Evolutionary conservation across 1,140 invertebrate genomes (phyloP).

Genomic region (Temnothorax curvispinosus): DNA sequence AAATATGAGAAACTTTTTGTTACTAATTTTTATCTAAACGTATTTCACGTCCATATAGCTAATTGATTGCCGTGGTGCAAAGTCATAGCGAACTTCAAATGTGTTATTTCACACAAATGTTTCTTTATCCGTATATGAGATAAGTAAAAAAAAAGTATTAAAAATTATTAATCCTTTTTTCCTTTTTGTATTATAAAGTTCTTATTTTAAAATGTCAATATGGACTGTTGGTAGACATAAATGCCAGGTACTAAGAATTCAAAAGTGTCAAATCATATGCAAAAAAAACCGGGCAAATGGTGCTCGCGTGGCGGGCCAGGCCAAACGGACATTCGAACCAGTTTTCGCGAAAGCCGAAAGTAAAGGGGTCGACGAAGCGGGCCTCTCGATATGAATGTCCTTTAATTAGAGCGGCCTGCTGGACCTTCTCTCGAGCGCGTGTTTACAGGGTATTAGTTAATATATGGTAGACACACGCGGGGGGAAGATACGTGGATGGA

Average conservation of each 20-base stretch:
- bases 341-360: slow-evolving; percentile 62
- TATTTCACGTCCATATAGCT: too few species aligned
- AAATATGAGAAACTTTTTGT: neutral
- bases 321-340: slow-evolving; percentile 65
- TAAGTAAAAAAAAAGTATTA: too few species aligned
- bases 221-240: neutral
- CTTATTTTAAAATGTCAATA: neutral
- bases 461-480: slow-evolving; percentile 20
- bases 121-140: neutral
- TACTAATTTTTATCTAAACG: neutral
- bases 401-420: slow-evolving; percentile 70
- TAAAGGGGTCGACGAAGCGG: slow-evolving; percentile 57
- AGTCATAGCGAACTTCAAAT: neutral
- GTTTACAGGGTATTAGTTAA: slow-evolving; percentile 73
- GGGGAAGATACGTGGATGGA: neutral
- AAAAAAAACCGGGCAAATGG: slow-evolving; percentile 23
- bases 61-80: too few species aligned
- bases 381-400: slow-evolving; percentile 70
- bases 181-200: neutral
- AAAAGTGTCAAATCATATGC: slow-evolving; percentile 4
- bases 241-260: neutral
- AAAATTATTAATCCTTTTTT: neutral
- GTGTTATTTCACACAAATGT: neutral
- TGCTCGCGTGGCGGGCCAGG: neutral
- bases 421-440: slow-evolving; percentile 39